Evolutionary conservation across 2,113 vertebrate genomes (phyloP).

Genomic region (Lasiurus borealis): DNA sequence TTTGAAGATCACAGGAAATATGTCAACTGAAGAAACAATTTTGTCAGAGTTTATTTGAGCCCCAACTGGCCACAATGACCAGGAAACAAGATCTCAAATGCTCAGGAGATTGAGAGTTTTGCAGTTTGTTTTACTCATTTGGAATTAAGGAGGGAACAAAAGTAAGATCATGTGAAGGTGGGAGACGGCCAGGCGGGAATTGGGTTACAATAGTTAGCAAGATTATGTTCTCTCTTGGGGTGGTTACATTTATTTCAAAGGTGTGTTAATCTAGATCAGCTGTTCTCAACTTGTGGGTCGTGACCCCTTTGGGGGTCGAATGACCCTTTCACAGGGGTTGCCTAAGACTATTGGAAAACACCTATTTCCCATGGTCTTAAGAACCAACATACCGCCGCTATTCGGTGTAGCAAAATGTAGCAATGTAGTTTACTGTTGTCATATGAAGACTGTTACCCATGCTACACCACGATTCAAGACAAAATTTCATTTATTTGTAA

Average conservation of each 20-base stretch:
- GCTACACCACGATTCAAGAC: too few species aligned
- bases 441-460: too few species aligned
- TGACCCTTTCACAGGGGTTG: too few species aligned
- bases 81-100: not conserved
- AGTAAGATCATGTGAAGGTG: not conserved
- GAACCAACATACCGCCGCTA: too few species aligned
- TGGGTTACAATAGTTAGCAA: not conserved
- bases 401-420: too few species aligned
- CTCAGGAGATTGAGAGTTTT: not conserved
- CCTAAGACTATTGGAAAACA: too few species aligned
- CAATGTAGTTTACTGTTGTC: too few species aligned
- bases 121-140: not conserved
- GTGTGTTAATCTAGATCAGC: not conserved
- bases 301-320: too few species aligned
- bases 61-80: not conserved
- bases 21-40: not conserved
- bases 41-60: not conserved
- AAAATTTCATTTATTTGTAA: too few species aligned
- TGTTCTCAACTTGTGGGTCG: too few species aligned
- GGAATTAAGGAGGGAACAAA: not conserved
- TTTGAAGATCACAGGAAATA: not conserved
- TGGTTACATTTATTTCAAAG: not conserved
- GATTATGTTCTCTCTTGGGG: not conserved
- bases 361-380: too few species aligned
- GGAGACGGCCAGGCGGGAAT: not conserved